These are phyloP conservation scores for Porites lobata DNA, from an alignment of 92 coral and sea anemone genomes.

Conservation along the genomic window DNA sequence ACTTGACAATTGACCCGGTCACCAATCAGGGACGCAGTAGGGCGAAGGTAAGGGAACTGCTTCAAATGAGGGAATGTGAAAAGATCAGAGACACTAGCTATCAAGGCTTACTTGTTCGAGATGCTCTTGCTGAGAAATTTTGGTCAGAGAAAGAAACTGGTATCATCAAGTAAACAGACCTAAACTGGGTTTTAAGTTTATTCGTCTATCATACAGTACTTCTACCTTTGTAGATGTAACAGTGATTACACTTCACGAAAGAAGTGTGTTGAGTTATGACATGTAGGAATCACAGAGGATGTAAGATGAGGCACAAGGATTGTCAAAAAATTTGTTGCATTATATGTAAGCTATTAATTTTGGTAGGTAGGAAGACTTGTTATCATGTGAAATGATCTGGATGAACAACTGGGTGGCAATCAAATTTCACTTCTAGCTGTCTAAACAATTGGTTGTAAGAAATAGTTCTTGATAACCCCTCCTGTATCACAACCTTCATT, in stretches of 20 bases:
- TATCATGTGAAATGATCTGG: slow-evolving; percentile 51
- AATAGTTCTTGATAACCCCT: slow-evolving; percentile 18
- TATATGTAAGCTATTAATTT: slow-evolving; percentile 41
- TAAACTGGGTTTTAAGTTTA: slow-evolving; percentile 35
- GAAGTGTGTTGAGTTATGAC: slow-evolving; percentile 61
- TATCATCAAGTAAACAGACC: slow-evolving; percentile 19
- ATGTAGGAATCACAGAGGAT: slow-evolving; percentile 57
- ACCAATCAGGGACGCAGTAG: no score
- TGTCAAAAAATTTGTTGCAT: slow-evolving; percentile 48
- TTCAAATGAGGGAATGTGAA: slow-evolving; percentile 45
- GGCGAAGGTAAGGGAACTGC: slow-evolving; percentile 15
- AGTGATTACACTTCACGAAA: slow-evolving; percentile 34
- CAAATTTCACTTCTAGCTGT: slow-evolving; percentile 18
- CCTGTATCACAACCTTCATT: slow-evolving; percentile 24
- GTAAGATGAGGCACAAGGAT: slow-evolving; percentile 61
- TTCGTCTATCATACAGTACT: slow-evolving; percentile 13
- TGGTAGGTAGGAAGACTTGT: slow-evolving; percentile 48
- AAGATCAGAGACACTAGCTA: slow-evolving; percentile 45
- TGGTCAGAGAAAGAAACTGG: slow-evolving; percentile 15
- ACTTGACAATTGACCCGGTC: not conserved
- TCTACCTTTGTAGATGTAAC: slow-evolving; percentile 6
- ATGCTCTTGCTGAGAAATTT: slow-evolving; percentile 49
- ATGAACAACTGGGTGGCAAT: slow-evolving; percentile 47
- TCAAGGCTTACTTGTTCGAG: slow-evolving; percentile 52
- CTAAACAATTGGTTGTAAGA: slow-evolving; percentile 18